phyloP scores from a whole-genome alignment of 23 tunicate species.

The Ciona savignyi region DNA sequence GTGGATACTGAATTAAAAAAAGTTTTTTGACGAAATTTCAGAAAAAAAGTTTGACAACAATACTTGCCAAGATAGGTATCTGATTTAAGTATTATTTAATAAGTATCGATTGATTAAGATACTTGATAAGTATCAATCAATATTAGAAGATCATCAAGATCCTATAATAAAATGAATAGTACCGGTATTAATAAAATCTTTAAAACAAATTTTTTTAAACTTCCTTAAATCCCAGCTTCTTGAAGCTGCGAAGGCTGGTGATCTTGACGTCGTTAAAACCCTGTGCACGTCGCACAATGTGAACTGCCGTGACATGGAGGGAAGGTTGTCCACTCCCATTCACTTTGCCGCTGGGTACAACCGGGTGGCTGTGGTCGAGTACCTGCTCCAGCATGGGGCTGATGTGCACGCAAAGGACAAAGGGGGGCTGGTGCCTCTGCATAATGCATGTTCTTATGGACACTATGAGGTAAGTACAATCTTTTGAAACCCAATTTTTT shows the following conservation, averaged over 20 bases:
- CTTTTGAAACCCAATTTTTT: background rate
- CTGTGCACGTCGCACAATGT: slow-evolving; percentile 76
- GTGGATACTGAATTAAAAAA: too few relatives aligned
- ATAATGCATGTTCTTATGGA: slow-evolving; percentile 98
- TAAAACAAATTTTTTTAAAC: too few relatives aligned
- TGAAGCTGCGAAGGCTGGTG: slow-evolving; percentile 92
- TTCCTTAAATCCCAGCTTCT: too few relatives aligned
- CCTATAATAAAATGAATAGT: too few relatives aligned
- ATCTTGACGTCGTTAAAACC: slow-evolving; percentile 52
- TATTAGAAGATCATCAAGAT: too few relatives aligned
- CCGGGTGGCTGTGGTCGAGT: slow-evolving; percentile 79
- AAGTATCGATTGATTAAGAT: too few relatives aligned
- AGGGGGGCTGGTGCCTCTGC: slow-evolving; percentile 96
- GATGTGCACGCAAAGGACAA: slow-evolving; percentile 99
- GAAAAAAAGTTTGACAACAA: too few relatives aligned
- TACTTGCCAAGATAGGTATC: too few relatives aligned
- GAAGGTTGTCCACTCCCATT: slow-evolving; percentile 87
- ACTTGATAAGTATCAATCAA: too few relatives aligned
- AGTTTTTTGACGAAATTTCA: too few relatives aligned
- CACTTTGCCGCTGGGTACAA: slow-evolving; percentile 99
- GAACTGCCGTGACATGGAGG: slow-evolving; percentile 89
- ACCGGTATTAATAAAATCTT: too few relatives aligned
- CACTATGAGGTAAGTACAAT: slow-evolving; percentile 77
- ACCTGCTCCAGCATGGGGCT: slow-evolving; percentile 80
- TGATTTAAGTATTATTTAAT: too few relatives aligned